Percentiles rank a stretch among this genome's conserved stretches.
Evolutionary conservation across 2,888 invertebrate species (phyloP).

Genomic region (Pyrgus malvae): DNA sequence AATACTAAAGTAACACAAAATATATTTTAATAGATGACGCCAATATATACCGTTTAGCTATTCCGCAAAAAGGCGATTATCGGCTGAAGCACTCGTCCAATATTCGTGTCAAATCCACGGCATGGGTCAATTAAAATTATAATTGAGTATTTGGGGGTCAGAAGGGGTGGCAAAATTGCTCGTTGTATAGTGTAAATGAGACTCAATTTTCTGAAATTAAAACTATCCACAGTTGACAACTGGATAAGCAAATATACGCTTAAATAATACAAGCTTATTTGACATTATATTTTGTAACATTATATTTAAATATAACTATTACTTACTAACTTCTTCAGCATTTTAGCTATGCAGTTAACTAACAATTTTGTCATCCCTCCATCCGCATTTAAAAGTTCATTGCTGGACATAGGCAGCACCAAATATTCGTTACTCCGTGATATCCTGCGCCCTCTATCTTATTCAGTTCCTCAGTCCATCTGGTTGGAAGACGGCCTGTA

Average conservation of each 20-base stretch:
- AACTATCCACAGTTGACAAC: constrained; percentile 28
- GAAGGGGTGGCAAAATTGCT: constrained; percentile 34
- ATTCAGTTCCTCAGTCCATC: too few species aligned
- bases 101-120: constrained; percentile 62
- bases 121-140: constrained; percentile 69
- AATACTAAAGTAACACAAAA: too few species aligned
- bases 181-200: constrained; percentile 37
- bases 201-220: constrained; percentile 36
- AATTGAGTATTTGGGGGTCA: constrained; percentile 61
- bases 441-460: too few species aligned
- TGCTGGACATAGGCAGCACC: too few species aligned
- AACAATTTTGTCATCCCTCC: too few species aligned
- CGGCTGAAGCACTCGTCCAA: constrained; percentile 41
- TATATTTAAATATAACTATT: too few species aligned
- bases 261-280: too few species aligned
- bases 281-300: too few species aligned
- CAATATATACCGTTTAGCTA: constrained; percentile 7
- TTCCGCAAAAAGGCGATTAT: constrained; percentile 38
- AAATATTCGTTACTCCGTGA: too few species aligned
- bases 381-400: too few species aligned
- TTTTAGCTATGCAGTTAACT: too few species aligned
- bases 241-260: constrained; percentile 5
- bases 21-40: not conserved
- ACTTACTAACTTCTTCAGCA: not conserved
- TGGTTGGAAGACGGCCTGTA: too few species aligned